phyloP scores from a whole-genome alignment of 2,797 vertebrate species.

The Lepus oiostolus region DNA sequence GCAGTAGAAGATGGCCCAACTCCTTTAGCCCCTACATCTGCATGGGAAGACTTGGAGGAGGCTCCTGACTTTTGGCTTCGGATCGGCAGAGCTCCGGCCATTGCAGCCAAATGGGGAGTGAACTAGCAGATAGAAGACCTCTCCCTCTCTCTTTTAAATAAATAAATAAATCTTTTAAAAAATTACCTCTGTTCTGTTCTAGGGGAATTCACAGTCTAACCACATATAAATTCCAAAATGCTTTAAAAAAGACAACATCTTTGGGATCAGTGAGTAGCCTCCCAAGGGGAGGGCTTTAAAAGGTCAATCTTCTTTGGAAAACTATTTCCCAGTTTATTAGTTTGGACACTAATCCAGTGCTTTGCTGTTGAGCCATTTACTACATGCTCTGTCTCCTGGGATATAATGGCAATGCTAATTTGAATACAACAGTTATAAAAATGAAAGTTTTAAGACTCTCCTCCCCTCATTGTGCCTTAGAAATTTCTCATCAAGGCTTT shows the following conservation, averaged over 20 bases:
- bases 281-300: not conserved
- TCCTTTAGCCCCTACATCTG: no score
- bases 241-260: constrained; percentile 24
- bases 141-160: no score
- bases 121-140: no score
- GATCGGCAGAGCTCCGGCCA: no score
- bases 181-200: constrained; percentile 27
- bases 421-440: not conserved
- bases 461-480: not conserved
- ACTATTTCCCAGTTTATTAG: constrained; percentile 31
- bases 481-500: not conserved
- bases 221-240: constrained; percentile 23
- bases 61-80: no score
- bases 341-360: not conserved
- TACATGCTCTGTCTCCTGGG: not conserved
- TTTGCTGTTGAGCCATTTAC: not conserved
- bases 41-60: no score
- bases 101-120: no score
- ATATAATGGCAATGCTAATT: not conserved
- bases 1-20: no score
- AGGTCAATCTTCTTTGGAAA: not conserved
- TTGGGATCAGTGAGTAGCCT: not conserved
- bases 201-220: not conserved
- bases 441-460: not conserved
- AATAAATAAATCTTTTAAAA: not conserved